These are phyloP conservation scores for Anas bernieri DNA, from an alignment of 2,797 vertebrate genomes.

Conservation along the genomic window DNA sequence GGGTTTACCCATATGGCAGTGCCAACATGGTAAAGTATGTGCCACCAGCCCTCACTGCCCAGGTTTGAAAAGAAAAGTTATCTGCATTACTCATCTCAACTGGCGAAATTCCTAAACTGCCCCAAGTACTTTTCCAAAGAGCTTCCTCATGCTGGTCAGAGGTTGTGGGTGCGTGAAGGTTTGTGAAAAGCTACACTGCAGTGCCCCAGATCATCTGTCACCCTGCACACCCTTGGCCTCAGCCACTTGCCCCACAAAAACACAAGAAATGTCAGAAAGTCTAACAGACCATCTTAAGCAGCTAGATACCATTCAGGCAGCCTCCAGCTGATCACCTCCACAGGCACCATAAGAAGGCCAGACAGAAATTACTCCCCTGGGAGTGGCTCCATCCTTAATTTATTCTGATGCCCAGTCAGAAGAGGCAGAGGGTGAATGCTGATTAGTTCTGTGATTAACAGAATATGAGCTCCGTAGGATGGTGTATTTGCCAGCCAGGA, in stretches of 20 bases:
- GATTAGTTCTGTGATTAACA: background rate
- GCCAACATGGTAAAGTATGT: background rate
- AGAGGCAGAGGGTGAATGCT: background rate
- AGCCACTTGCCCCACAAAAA: background rate
- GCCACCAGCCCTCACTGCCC: accelerated
- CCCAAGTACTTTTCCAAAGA: background rate
- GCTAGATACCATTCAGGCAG: background rate
- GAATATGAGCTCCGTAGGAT: background rate
- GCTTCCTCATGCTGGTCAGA: background rate
- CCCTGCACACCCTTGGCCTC: background rate
- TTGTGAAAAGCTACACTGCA: background rate
- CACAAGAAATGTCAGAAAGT: background rate
- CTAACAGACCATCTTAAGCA: background rate
- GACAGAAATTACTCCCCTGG: background rate
- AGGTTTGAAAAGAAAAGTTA: background rate
- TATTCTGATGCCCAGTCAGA: background rate
- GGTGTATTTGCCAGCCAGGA: background rate
- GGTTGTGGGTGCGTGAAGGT: accelerated
- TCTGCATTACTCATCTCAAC: background rate
- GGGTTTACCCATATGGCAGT: accelerated
- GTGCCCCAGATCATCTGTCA: background rate
- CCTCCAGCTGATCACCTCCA: background rate
- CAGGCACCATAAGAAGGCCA: background rate
- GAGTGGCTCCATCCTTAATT: background rate
- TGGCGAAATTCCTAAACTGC: background rate